phyloP scores from a whole-genome alignment of 2,888 invertebrate species.

The Drosophila melanocephala region DNA sequence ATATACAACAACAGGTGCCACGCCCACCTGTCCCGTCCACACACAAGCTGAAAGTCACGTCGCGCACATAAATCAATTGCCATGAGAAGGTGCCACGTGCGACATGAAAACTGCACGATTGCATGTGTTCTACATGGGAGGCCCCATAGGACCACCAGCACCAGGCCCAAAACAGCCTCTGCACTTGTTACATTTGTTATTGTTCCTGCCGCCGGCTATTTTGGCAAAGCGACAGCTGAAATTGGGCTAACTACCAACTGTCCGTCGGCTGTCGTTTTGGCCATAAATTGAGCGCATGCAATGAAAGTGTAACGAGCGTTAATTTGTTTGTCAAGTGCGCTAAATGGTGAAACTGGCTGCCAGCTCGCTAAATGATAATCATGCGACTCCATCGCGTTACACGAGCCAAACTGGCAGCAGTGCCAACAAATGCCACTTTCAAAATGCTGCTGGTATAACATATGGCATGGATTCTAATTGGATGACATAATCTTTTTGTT shows the following conservation, averaged over 20 bases:
- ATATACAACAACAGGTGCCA: constrained; percentile 70
- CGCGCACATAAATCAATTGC: constrained; percentile 76
- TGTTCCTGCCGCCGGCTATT: constrained; percentile 7
- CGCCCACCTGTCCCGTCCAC: constrained; percentile 9
- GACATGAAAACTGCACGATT: constrained; percentile 59
- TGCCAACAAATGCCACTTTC: constrained; percentile 19
- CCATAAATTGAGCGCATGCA: constrained; percentile 67
- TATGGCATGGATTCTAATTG: not conserved
- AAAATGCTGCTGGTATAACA: constrained; percentile 14
- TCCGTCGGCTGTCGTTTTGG: constrained; percentile 18
- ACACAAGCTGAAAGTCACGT: constrained; percentile 74
- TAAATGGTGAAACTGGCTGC: constrained; percentile 27
- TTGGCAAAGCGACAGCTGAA: constrained; percentile 64
- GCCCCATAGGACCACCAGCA: not conserved
- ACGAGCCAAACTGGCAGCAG: constrained; percentile 28
- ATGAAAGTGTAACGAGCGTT: constrained; percentile 77
- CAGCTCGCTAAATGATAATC: constrained; percentile 35
- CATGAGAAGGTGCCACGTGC: constrained; percentile 59
- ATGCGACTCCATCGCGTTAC: constrained; percentile 11
- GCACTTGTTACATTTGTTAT: constrained; percentile 14
- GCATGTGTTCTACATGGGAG: constrained; percentile 46
- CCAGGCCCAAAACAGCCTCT: constrained; percentile 6
- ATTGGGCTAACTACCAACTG: constrained; percentile 26
- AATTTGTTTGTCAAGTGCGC: constrained; percentile 69
- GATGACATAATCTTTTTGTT: not conserved